phyloP scores from a whole-genome alignment of 2,888 invertebrate species.

The Sphinx pinastri region DNA sequence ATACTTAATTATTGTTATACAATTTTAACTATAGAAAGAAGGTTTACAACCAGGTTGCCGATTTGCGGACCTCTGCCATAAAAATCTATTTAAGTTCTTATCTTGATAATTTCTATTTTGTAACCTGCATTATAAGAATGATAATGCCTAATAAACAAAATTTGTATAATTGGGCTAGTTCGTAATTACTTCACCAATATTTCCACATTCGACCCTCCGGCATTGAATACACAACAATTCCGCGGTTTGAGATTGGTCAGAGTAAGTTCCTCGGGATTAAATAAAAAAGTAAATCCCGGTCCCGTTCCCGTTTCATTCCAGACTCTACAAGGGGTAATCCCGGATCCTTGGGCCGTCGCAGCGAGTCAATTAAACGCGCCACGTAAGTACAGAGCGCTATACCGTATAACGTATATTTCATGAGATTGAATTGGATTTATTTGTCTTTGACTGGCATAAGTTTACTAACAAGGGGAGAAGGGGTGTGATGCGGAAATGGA shows the following conservation, averaged over 20 bases:
- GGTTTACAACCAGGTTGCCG: too few relatives aligned
- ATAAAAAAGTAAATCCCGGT: slow-evolving; percentile 2
- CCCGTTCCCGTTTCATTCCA: slow-evolving; percentile 8
- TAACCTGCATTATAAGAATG: too few relatives aligned
- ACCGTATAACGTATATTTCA: neutral
- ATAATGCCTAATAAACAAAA: too few relatives aligned
- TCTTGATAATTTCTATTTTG: too few relatives aligned
- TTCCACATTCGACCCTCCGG: neutral
- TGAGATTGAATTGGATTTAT: neutral
- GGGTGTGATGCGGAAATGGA: too few relatives aligned
- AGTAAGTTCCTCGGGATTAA: neutral
- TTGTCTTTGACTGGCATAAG: neutral
- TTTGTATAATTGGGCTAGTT: too few relatives aligned
- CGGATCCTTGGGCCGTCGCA: slow-evolving; percentile 1
- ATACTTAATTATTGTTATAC: too few relatives aligned
- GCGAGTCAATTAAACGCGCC: slow-evolving; percentile 14
- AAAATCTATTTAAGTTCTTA: too few relatives aligned
- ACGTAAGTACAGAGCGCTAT: neutral
- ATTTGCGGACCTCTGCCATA: too few relatives aligned
- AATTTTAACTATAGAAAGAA: too few relatives aligned
- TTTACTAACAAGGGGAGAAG: neutral
- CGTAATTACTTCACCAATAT: neutral
- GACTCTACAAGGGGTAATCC: slow-evolving; percentile 16
- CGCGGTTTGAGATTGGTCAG: neutral
- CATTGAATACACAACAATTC: neutral